Evolutionary conservation across 2,888 invertebrate genomes (phyloP).

Genomic region (Melipona beecheii): DNA sequence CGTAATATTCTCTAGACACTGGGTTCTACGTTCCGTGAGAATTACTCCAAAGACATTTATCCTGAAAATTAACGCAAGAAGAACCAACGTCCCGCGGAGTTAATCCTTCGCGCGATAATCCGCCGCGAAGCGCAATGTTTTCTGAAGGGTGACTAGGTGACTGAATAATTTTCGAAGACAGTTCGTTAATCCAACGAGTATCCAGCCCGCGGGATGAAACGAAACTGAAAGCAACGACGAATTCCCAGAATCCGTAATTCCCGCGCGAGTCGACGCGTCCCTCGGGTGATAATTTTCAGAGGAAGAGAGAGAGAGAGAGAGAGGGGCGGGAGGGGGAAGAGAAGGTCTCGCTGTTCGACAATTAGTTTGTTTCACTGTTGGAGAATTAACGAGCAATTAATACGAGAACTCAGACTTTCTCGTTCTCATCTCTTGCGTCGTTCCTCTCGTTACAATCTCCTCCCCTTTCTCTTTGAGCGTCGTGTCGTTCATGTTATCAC

Average conservation of each 20-base stretch:
- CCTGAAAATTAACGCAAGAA: no score
- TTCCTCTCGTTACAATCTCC: neutral
- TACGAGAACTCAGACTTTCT: neutral
- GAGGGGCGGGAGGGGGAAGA: no score
- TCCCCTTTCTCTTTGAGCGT: neutral
- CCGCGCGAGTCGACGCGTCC: constrained; percentile 3
- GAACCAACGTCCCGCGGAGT: no score
- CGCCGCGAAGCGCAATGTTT: neutral
- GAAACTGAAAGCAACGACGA: constrained; percentile 8
- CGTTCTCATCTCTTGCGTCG: no score
- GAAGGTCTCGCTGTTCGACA: constrained; percentile 42
- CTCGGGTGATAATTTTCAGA: constrained; percentile 41
- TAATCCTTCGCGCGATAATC: neutral
- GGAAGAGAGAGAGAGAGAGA: neutral
- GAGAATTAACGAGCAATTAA: constrained; percentile 62
- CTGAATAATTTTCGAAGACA: neutral
- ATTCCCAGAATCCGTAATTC: constrained; percentile 8
- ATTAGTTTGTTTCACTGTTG: constrained; percentile 39
- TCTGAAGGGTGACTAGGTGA: neutral
- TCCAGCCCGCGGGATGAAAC: neutral
- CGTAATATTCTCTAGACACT: no score
- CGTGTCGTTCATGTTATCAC: neutral
- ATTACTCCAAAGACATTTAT: no score
- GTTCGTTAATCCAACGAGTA: neutral
- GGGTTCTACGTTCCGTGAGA: no score